Base-by-base conservation (phyloP, 1,140 invertebrate species). In the Rhizoglyphus robini region DNA sequence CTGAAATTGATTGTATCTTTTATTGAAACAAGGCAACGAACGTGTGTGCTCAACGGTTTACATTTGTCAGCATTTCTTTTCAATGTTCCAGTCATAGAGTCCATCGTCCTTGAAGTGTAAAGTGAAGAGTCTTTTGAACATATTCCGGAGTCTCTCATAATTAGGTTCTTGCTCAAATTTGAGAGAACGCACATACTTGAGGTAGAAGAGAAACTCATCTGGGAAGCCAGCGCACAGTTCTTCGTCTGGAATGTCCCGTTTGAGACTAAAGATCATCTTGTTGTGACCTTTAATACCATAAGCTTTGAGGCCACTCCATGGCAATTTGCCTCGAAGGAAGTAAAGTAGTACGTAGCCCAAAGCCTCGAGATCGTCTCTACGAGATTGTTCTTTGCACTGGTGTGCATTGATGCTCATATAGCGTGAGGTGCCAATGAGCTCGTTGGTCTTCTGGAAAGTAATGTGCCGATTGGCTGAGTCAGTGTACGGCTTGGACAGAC, bases 331-430 rank as follows among this genome's bases (percentile, higher is more conserved):
- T 73, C 95, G 83, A 74, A 99, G 82, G 80, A 99, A 99, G 82
- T 99, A 99, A 94, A 99, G 98, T 81, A 99, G 99, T 94, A 99
- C 98, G 81, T 99, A 95, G 68, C 96, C 96, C 70, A 99, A 80
- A 64, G 96, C 95, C 80, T 99, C 96, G 75, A 99, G 81, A 81
- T 99, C 96, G 80, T 99, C 96, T 76, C 96, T 83, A 76, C 96
- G 83, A 75, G 93, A 97, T 86, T 99, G 96, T 81, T 99, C 96
- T n/a, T 46, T 67, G 27, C 72, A 71, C n/a, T 69, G 38, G 61
- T 73, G 69, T 13, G 71, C 65, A 61, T 70, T 70, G 38, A 73
- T 72, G 57, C 61, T 65, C 70, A 73, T 72, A 46, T 73, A 73
- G 4, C 72, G 67, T 8, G 81, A 80, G 27, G 81, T 83, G 47